Evolutionary conservation across 2,797 vertebrate genomes (phyloP), one percentile per base, ranked within the genome.

Genomic region (Xyrichtys novacula): DNA sequence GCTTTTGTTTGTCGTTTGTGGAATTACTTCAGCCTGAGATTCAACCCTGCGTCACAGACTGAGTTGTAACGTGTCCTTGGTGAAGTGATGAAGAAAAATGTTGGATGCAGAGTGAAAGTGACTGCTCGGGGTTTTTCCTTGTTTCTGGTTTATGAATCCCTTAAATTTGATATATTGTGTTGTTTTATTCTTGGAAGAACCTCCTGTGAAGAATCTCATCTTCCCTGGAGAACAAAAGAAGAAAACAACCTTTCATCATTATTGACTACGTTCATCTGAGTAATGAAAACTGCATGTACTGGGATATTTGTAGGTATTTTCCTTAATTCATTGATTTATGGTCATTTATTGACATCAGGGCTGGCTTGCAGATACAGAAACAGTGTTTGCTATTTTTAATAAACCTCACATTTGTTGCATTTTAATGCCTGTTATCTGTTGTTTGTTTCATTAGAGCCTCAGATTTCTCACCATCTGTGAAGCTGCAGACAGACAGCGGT

Each of bases 351-450:
- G 54, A 39, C n/a, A 47, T 65, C 23, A 43, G 53, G 44, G 25
- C 49, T 2, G 6, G 3, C 44, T 56, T 55, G 36, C 23, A 3
- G 15, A 28, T 63, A 48, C 64, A 3, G 68, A 62, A 65, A 25
- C 39, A 49, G 8, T 15, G 29, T 6, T 52, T 60, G 48, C 54
- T 63, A 53, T 65, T 69, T 62, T 19, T 26, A 65, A 80, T 54
- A 58, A 62, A 66, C 38, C 47, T 54, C 28, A 48, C 69, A 61
- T 54, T 61, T 49, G n/a, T 47, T 63, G 60, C 50, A 80, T 84
- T 77, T 65, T 77, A 82, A 82, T 76, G 36, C 62, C 32, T 71
- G 78, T 79, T 66, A 62, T 63, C 71, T 55, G 58, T 66, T 52
- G 20, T 38, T 59, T 71, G 63, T 76, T 87, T 81, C 46, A 73